Conservation (phyloP, 2,888 invertebrate genomes). For the Priocnemis perturbator region DNA sequence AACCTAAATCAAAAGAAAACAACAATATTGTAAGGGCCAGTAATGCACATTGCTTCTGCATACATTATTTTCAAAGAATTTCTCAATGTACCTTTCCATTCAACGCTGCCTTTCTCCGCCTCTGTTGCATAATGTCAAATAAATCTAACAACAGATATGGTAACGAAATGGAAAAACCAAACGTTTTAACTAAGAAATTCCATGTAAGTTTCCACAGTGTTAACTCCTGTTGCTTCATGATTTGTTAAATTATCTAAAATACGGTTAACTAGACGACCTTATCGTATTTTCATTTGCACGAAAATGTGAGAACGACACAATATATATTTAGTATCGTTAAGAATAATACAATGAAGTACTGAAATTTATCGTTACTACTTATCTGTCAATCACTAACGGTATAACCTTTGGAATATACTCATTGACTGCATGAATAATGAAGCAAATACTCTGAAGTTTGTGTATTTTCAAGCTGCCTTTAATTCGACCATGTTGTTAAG, state of each 20-base stretch:
- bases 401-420: constrained; percentile 10
- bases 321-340: too few relatives aligned
- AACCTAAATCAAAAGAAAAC: constrained; percentile 78
- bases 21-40: constrained; percentile 11
- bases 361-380: not conserved
- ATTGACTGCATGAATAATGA: not conserved
- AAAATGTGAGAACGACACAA: too few relatives aligned
- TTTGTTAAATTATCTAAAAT: not conserved
- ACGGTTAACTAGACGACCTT: not conserved
- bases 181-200: constrained; percentile 66
- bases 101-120: constrained; percentile 56
- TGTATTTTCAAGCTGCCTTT: not conserved
- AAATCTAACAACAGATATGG: constrained; percentile 70
- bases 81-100: constrained; percentile 65
- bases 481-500: too few relatives aligned
- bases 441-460: constrained; percentile 2
- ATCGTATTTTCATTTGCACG: not conserved
- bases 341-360: not conserved
- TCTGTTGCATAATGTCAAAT: constrained; percentile 57
- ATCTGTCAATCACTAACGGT: not conserved
- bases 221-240: constrained; percentile 50
- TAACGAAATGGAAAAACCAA: constrained; percentile 69
- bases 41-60: not conserved
- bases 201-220: constrained; percentile 60
- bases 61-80: constrained; percentile 7